Conservation (phyloP, 2,113 vertebrate species). For the Poeciliopsis occidentalis region DNA sequence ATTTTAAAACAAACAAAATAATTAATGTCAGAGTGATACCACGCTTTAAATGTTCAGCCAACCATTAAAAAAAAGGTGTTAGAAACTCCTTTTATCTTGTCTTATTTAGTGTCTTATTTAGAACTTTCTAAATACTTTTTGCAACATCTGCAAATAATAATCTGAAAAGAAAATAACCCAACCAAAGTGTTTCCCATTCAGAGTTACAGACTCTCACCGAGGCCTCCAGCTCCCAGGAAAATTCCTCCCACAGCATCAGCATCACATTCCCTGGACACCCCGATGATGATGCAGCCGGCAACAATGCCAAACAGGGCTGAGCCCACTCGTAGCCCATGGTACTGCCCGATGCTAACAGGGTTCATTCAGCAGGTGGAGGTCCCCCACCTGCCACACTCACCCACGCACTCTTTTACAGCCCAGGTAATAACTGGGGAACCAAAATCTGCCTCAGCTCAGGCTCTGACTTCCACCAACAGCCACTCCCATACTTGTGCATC, state of each 20-base stretch:
- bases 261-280: conserved; percentile 84
- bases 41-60: background rate
- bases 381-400: conserved; percentile 43
- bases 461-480: conserved; percentile 12
- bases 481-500: conserved; percentile 16
- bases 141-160: background rate
- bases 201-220: conserved; percentile 79
- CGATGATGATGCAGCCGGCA: conserved; percentile 88
- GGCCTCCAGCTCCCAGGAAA: conserved; percentile 85
- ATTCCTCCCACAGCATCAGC: conserved; percentile 86
- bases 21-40: too few relatives aligned
- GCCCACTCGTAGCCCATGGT: conserved; percentile 85
- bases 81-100: background rate
- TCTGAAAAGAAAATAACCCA: background rate
- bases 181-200: background rate
- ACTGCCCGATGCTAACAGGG: conserved; percentile 81
- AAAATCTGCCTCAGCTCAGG: conserved; percentile 17
- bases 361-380: conserved; percentile 79
- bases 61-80: background rate
- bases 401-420: conserved; percentile 5
- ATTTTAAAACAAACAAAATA: too few relatives aligned
- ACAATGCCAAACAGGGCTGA: conserved; percentile 83
- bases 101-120: background rate
- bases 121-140: too few relatives aligned
- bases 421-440: conserved; percentile 3